Percentiles rank a stretch among this genome's conserved stretches.
Conservation (phyloP, 2,888 invertebrate genomes). For the Cremastobaeus sp. region DNA sequence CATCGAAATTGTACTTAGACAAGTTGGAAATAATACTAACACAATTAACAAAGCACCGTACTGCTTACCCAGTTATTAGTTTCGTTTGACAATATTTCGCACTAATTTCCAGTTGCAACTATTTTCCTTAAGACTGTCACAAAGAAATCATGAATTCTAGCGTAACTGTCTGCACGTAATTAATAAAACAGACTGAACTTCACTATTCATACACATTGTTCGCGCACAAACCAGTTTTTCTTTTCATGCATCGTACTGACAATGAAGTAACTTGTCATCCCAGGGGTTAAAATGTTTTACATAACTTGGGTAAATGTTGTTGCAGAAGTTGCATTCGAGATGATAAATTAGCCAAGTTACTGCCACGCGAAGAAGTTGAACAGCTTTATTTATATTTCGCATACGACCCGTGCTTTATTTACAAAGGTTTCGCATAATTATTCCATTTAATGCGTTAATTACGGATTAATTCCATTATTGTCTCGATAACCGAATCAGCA, state of each 20-base stretch:
- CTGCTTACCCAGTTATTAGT: too few relatives aligned
- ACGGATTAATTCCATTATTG: constrained; percentile 36
- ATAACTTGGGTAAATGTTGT: constrained; percentile 44
- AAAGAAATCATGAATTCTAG: too few relatives aligned
- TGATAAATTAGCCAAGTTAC: constrained; percentile 49
- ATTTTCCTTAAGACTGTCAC: too few relatives aligned
- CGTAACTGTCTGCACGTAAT: too few relatives aligned
- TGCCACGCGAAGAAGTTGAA: constrained; percentile 37
- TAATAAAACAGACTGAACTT: constrained; percentile 18
- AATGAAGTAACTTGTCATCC: constrained; percentile 50
- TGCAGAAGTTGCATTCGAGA: constrained; percentile 22
- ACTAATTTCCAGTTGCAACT: too few relatives aligned
- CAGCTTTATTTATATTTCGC: constrained; percentile 49
- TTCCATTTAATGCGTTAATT: constrained; percentile 41
- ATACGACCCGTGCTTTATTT: constrained; percentile 15
- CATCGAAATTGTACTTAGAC: too few relatives aligned
- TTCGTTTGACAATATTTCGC: too few relatives aligned
- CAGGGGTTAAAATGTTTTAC: constrained; percentile 52
- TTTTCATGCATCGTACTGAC: constrained; percentile 31
- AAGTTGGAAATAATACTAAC: too few relatives aligned
- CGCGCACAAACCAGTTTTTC: constrained; percentile 12
- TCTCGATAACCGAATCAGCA: constrained; percentile 26
- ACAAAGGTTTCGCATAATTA: constrained; percentile 23
- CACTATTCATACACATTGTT: constrained; percentile 11
- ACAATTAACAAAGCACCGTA: too few relatives aligned